A percentile compares a stretch with the other conserved stretches of the same genome.
phyloP scores from a whole-genome alignment of 2,113 vertebrate species.

The Cololabis saira region DNA sequence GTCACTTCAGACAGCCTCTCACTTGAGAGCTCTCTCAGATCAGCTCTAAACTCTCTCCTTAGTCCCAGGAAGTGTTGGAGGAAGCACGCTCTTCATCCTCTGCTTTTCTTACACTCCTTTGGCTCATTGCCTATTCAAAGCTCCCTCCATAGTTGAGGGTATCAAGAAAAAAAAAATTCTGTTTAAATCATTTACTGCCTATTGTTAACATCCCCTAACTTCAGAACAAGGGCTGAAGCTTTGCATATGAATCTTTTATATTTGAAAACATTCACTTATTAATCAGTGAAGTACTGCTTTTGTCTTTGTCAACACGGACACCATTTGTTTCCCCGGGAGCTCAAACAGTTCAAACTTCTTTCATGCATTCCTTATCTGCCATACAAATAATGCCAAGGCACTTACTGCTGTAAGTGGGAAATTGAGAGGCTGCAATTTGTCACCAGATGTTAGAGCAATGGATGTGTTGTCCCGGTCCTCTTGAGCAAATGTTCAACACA shows the following conservation, averaged over 20 bases:
- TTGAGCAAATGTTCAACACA: constrained; percentile 3
- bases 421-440: constrained; percentile 43
- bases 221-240: neutral
- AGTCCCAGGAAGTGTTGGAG: constrained; percentile 74
- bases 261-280: constrained; percentile 16
- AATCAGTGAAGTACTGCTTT: constrained; percentile 12
- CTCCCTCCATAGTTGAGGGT: constrained; percentile 23
- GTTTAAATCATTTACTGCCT: constrained; percentile 47
- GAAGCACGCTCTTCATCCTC: constrained; percentile 61
- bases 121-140: constrained; percentile 75
- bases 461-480: constrained; percentile 10
- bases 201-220: constrained; percentile 17
- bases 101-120: constrained; percentile 63
- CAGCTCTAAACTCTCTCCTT: constrained; percentile 68
- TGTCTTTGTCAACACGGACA: constrained; percentile 15
- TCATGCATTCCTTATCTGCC: constrained; percentile 24
- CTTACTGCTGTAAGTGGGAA: constrained; percentile 28
- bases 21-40: constrained; percentile 69
- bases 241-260: constrained; percentile 26
- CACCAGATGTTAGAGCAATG: constrained; percentile 21
- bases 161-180: constrained; percentile 33
- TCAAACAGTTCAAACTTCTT: constrained; percentile 31
- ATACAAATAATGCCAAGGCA: constrained; percentile 53
- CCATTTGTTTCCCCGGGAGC: constrained; percentile 47
- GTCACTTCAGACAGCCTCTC: constrained; percentile 73